Conservation (phyloP, 2,888 invertebrate genomes). For the Heliconius aoede region DNA sequence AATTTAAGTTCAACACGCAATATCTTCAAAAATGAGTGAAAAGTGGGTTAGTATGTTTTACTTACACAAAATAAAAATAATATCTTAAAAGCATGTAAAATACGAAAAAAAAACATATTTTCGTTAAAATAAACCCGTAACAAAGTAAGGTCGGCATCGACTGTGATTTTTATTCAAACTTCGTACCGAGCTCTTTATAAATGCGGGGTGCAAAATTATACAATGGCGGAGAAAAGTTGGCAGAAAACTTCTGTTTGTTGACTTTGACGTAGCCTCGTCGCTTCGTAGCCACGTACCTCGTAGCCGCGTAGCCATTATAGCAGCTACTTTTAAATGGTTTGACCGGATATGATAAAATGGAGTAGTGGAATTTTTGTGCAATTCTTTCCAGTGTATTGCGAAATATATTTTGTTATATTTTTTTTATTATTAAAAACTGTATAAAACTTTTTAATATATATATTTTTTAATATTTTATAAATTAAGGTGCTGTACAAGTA, state of each 20-base stretch:
- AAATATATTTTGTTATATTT: not conserved
- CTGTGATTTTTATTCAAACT: slow-evolving; percentile 22
- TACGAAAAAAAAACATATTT: not conserved
- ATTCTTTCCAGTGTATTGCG: not conserved
- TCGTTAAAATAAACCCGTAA: not conserved
- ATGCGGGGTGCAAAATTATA: slow-evolving; percentile 27
- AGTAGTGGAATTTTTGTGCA: not conserved
- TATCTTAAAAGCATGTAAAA: not conserved
- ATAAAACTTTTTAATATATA: not conserved
- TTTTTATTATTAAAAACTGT: not conserved
- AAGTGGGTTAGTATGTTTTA: too few relatives aligned
- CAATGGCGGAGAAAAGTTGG: slow-evolving; percentile 36
- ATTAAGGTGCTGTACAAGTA: not conserved
- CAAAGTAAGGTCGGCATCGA: slow-evolving; percentile 4
- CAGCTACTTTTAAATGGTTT: not conserved
- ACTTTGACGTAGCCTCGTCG: slow-evolving; percentile 31
- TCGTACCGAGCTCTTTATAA: slow-evolving; percentile 7
- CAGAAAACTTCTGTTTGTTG: slow-evolving; percentile 27
- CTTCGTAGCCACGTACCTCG: slow-evolving; percentile 13
- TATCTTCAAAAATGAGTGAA: too few relatives aligned
- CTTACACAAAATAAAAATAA: not conserved
- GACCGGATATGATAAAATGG: not conserved
- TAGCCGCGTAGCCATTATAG: slow-evolving; percentile 12
- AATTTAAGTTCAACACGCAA: too few relatives aligned
- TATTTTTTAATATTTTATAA: not conserved